Evolutionary conservation across 1,140 invertebrate species (phyloP).

Genomic region (Homalodisca vitripennis): DNA sequence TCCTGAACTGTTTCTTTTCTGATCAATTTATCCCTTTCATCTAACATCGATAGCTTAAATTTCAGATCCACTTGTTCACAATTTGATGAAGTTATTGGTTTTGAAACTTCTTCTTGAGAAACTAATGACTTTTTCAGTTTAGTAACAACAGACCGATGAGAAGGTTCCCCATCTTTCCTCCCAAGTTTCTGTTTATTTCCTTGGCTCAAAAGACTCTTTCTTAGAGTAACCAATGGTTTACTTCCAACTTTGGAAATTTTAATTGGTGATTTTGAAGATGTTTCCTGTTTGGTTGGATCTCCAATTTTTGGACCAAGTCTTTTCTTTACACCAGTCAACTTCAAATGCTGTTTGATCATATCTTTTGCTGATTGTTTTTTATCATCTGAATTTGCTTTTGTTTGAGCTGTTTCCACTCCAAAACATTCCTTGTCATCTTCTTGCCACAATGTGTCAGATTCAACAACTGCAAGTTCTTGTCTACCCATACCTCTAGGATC

Average conservation of each 20-base stretch:
- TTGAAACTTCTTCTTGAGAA: background rate
- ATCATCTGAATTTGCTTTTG: background rate
- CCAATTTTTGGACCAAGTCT: background rate
- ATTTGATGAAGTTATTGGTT: background rate
- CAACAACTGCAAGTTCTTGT: background rate
- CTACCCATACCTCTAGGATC: background rate
- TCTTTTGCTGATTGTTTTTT: background rate
- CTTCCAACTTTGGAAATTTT: background rate
- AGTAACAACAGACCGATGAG: background rate
- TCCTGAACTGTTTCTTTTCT: constrained; percentile 27
- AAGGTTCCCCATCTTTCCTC: constrained; percentile 11
- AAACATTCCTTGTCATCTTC: constrained; percentile 28
- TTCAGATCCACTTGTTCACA: constrained; percentile 2
- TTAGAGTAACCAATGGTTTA: background rate
- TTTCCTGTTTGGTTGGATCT: background rate
- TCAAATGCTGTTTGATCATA: background rate
- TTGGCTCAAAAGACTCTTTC: background rate
- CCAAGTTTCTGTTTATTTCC: background rate
- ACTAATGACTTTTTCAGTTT: background rate
- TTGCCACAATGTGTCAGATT: background rate
- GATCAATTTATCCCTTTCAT: constrained; percentile 38
- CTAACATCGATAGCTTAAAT: constrained; percentile 36
- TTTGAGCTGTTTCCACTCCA: constrained; percentile 9
- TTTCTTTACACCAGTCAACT: background rate
- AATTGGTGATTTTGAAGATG: background rate